Conservation (phyloP, 2,113 vertebrate species). For the Ptyas mucosa region DNA sequence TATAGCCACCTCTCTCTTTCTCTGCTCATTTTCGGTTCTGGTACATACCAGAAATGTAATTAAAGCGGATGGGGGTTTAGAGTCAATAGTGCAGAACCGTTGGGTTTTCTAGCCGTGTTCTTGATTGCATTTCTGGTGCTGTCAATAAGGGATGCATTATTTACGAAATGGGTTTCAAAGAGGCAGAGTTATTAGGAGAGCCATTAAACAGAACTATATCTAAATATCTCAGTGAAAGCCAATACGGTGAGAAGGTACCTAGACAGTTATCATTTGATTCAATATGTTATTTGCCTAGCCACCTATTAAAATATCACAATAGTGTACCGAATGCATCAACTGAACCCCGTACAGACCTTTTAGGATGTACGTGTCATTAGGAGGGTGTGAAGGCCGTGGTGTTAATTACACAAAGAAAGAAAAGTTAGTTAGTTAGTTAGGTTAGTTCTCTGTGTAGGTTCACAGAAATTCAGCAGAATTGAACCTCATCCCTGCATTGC, state of each 20-base stretch:
- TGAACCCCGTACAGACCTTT: fast-evolving
- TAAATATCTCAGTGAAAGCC: background rate
- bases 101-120: background rate
- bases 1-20: background rate
- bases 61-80: background rate
- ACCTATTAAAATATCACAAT: background rate
- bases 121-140: background rate
- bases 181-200: background rate
- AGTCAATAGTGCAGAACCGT: background rate
- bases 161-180: background rate
- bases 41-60: background rate
- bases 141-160: background rate
- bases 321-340: background rate
- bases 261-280: background rate
- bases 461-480: background rate
- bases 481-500: background rate
- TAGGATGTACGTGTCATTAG: background rate
- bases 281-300: background rate
- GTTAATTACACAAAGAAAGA: background rate
- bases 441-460: background rate
- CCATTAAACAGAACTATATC: background rate
- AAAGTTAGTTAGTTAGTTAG: background rate
- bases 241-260: background rate
- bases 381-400: background rate
- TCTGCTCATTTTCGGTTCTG: background rate